A percentile compares a stretch with the other conserved stretches of the same genome.
Conservation (phyloP, 2,797 vertebrate species). For the Tamandua tetradactyla region DNA sequence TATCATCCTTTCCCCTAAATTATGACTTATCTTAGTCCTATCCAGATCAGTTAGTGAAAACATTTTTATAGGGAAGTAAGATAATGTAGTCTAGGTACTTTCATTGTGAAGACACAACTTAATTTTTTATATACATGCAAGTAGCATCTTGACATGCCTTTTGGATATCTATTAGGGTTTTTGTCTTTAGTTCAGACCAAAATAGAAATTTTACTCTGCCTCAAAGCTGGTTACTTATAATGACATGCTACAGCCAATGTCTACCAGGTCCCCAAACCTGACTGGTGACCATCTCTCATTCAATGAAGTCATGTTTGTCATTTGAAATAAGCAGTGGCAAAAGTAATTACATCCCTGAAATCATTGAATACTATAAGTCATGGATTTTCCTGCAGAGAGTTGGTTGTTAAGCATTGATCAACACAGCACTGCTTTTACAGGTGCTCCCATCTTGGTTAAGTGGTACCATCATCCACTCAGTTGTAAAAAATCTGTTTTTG, state of each 20-base stretch:
- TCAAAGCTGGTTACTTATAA: background rate
- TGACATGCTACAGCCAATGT: background rate
- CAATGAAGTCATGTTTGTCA: background rate
- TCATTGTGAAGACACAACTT: background rate
- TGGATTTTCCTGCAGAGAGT: background rate
- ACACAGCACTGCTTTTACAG: background rate
- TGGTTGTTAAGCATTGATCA: background rate
- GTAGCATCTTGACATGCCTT: background rate
- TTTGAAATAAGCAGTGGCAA: background rate
- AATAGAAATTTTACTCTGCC: slow-evolving; percentile 23
- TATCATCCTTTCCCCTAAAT: no score
- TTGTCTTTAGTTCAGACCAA: background rate
- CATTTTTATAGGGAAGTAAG: slow-evolving; percentile 23
- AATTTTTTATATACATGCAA: background rate
- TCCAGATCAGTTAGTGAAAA: no score
- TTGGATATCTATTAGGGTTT: background rate
- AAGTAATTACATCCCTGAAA: background rate
- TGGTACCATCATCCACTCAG: background rate
- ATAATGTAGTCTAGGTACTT: background rate
- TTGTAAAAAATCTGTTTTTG: background rate
- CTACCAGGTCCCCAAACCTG: background rate
- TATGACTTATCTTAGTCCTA: no score
- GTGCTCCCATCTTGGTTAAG: background rate
- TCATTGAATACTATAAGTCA: background rate
- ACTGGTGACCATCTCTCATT: background rate